Conservation (phyloP, 2,113 vertebrate species). For the Anas platyrhynchos region DNA sequence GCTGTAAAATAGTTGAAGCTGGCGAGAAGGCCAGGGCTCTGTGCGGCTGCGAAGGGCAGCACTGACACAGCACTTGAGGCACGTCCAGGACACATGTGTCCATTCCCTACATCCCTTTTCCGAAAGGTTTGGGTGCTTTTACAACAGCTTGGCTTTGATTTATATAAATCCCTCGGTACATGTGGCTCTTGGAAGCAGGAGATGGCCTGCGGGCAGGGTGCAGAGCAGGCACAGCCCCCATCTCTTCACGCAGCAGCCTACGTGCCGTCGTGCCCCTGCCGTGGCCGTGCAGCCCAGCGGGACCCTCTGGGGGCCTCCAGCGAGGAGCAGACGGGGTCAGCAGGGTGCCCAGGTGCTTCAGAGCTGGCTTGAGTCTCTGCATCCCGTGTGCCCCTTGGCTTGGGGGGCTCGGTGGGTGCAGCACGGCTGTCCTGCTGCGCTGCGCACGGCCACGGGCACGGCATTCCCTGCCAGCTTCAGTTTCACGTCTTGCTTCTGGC, state of each 20-base stretch:
- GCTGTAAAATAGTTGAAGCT: rapidly evolving
- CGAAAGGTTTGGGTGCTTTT: background rate
- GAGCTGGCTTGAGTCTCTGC: background rate
- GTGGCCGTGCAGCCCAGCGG: too few species aligned
- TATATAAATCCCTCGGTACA: rapidly evolving
- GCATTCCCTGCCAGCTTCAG: background rate
- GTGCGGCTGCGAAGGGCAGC: background rate
- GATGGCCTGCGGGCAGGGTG: background rate
- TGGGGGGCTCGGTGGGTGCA: background rate
- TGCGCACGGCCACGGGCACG: background rate
- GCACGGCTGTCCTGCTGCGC: rapidly evolving
- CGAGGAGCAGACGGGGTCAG: background rate
- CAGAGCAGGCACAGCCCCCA: background rate
- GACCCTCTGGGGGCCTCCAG: too few species aligned
- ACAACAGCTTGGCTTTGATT: rapidly evolving
- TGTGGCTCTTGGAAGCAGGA: background rate
- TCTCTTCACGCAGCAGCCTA: too few species aligned
- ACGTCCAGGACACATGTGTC: too few species aligned
- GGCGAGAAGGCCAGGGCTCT: background rate
- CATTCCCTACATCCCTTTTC: rapidly evolving
- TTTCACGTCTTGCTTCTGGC: background rate
- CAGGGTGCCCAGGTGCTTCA: background rate
- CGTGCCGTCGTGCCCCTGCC: too few species aligned
- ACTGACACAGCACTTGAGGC: background rate
- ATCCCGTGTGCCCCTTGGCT: background rate